phyloP scores from a whole-genome alignment of 2,888 invertebrate species.

The Diarsia rubi region DNA sequence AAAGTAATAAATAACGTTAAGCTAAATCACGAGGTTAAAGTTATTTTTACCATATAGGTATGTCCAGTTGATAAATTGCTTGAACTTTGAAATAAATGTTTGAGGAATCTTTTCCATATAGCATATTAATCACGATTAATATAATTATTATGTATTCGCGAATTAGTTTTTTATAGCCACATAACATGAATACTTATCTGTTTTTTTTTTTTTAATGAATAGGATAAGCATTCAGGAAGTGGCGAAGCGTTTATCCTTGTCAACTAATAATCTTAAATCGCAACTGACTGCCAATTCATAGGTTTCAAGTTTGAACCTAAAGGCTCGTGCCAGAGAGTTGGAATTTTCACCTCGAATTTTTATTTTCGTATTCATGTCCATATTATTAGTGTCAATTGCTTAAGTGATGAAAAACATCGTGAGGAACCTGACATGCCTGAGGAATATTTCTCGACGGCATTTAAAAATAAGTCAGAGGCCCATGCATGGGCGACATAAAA shows the following conservation, averaged over 20 bases:
- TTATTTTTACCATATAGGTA: neutral
- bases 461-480: too few species aligned
- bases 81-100: neutral
- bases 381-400: too few species aligned
- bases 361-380: too few species aligned
- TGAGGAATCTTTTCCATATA: neutral
- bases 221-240: neutral
- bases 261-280: neutral
- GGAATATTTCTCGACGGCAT: too few species aligned
- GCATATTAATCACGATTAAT: slow-evolving; percentile 2
- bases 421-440: too few species aligned
- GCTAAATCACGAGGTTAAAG: neutral
- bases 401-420: too few species aligned
- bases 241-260: neutral
- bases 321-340: too few species aligned
- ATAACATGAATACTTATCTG: neutral
- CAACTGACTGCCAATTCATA: too few species aligned
- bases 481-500: too few species aligned
- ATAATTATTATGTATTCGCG: neutral
- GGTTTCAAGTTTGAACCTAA: too few species aligned
- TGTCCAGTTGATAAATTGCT: neutral
- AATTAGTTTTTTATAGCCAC: neutral
- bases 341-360: too few species aligned
- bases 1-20: neutral
- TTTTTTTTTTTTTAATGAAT: neutral